phyloP scores from a whole-genome alignment of 2,113 vertebrate species.

The Microtus richardsoni region DNA sequence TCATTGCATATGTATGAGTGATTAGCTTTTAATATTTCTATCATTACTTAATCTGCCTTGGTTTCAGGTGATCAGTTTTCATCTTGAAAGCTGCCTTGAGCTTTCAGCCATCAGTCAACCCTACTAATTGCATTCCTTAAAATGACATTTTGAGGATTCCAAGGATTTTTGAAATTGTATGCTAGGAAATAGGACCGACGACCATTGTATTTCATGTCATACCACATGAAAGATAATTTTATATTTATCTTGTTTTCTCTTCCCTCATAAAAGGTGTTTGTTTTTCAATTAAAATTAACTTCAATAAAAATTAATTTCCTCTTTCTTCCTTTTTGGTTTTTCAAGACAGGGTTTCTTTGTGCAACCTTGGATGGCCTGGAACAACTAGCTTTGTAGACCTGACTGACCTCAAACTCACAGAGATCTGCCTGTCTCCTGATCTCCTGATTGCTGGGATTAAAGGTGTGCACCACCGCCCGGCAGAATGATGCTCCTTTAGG shows the following conservation, averaged over 20 bases:
- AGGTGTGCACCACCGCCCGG: not conserved
- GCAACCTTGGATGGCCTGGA: not conserved
- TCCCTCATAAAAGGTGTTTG: not conserved
- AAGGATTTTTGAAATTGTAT: not conserved
- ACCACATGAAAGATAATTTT: not conserved
- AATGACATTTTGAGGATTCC: not conserved
- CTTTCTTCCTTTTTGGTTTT: not conserved
- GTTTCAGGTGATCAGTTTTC: not conserved
- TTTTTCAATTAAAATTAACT: no score
- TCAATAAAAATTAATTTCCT: no score
- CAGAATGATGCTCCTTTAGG: conserved; percentile 25
- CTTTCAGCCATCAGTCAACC: not conserved
- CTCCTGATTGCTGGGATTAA: not conserved
- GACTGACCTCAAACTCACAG: not conserved
- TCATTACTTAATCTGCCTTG: not conserved
- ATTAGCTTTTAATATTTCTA: not conserved
- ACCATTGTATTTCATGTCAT: not conserved
- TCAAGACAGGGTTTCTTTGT: not conserved
- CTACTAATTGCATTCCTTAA: not conserved
- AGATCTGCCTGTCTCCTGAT: not conserved
- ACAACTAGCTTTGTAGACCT: not conserved
- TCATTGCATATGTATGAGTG: not conserved
- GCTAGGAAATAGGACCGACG: not conserved
- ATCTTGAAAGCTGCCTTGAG: not conserved
- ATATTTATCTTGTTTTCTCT: not conserved